phyloP scores from a whole-genome alignment of 2,113 vertebrate genomes.

The Oceanites oceanicus region DNA sequence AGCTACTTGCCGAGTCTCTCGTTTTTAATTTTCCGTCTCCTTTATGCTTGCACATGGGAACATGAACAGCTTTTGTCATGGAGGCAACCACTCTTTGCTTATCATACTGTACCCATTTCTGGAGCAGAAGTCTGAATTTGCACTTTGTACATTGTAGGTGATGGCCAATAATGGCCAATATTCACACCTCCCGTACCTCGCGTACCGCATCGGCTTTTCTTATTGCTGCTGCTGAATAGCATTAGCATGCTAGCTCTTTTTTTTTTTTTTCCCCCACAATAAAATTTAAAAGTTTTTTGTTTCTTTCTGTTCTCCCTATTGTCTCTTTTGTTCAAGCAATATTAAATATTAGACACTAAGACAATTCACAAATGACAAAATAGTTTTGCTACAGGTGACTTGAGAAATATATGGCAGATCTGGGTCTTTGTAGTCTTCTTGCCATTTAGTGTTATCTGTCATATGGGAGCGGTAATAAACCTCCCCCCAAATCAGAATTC shows the following conservation, averaged over 20 bases:
- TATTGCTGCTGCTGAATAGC: neutral
- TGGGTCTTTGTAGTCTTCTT: neutral
- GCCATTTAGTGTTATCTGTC: neutral
- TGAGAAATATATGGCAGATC: neutral
- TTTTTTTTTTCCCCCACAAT: neutral
- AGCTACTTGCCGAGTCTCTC: neutral
- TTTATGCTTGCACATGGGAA: neutral
- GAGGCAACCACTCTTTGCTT: neutral
- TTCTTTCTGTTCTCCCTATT: neutral
- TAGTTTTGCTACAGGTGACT: neutral
- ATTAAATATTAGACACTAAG: neutral
- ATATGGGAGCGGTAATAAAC: neutral
- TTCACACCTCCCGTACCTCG: rapidly evolving
- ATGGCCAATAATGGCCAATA: neutral
- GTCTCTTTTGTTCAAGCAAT: neutral
- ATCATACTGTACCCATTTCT: rapidly evolving
- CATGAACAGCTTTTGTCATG: neutral
- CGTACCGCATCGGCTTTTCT: neutral
- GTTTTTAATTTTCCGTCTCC: neutral
- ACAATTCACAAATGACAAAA: neutral
- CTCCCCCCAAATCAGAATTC: neutral
- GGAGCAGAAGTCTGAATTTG: neutral
- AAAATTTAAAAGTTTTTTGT: neutral
- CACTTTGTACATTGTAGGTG: neutral
- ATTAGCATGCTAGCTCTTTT: neutral